These are phyloP conservation scores for Condylostylus longicornis DNA, from an alignment of 1,140 invertebrate genomes.

Conservation along the genomic window DNA sequence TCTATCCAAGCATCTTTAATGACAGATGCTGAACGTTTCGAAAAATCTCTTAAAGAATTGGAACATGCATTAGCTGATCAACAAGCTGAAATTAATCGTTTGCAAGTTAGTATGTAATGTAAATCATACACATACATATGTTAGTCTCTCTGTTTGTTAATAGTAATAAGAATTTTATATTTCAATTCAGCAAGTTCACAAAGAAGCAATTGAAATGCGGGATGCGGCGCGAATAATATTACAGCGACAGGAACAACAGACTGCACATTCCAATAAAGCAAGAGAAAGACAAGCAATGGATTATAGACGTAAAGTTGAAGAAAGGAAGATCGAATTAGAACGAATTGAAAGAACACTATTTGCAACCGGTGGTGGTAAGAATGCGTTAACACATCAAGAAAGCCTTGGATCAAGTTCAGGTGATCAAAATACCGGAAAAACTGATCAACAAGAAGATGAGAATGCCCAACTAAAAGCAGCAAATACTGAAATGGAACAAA, in stretches of 20 bases:
- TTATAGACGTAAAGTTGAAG: conserved; percentile 48
- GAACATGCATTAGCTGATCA: conserved; percentile 50
- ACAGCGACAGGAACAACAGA: conserved; percentile 47
- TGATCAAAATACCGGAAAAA: conserved; percentile 34
- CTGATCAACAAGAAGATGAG: conserved; percentile 33
- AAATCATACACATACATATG: neutral
- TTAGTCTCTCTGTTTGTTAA: no score
- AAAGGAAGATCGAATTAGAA: conserved; percentile 50
- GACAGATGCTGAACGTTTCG: conserved; percentile 53
- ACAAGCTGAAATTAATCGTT: conserved; percentile 49
- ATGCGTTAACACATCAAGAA: conserved; percentile 36
- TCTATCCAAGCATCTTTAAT: conserved; percentile 53
- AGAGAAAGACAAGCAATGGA: conserved; percentile 45
- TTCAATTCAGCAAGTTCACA: conserved; percentile 25
- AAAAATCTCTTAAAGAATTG: conserved; percentile 49
- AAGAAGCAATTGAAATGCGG: conserved; percentile 52
- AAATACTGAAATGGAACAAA: conserved; percentile 42
- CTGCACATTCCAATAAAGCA: conserved; percentile 42
- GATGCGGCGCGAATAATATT: conserved; percentile 48
- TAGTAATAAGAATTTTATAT: neutral
- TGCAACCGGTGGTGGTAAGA: conserved; percentile 36
- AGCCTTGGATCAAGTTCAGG: conserved; percentile 35
- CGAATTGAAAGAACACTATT: conserved; percentile 54
- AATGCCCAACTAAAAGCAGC: conserved; percentile 22
- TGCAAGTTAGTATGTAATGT: conserved; percentile 36